Evolutionary conservation across 2,113 vertebrate genomes (phyloP).

Genomic region (Pungitius pungitius): DNA sequence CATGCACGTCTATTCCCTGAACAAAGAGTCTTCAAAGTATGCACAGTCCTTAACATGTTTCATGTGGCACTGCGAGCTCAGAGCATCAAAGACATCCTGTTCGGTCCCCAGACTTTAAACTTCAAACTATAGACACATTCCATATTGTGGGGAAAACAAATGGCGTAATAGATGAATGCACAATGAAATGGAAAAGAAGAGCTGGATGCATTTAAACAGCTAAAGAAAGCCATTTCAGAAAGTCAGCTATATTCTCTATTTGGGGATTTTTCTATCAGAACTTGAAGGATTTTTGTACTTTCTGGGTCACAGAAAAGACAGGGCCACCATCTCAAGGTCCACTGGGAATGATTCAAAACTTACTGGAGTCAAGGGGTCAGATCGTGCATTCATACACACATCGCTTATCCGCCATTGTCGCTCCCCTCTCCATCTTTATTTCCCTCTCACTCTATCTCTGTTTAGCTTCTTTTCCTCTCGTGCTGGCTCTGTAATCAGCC

Average conservation of each 20-base stretch:
- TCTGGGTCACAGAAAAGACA: not conserved
- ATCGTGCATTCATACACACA: conserved; percentile 10
- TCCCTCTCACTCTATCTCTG: not conserved
- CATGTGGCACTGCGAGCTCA: conserved; percentile 15
- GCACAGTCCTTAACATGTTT: conserved; percentile 3
- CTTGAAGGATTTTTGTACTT: not conserved
- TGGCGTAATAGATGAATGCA: not conserved
- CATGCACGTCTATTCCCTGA: not conserved
- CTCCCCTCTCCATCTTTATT: not conserved
- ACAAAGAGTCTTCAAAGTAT: not conserved
- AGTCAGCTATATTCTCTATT: not conserved
- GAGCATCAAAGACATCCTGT: conserved; percentile 25
- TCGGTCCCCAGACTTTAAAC: not conserved
- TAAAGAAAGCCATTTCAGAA: not conserved
- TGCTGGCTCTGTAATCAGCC: conserved; percentile 58
- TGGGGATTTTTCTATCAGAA: not conserved
- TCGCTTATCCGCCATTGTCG: not conserved
- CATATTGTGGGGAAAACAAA: not conserved
- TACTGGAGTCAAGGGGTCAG: conserved; percentile 8
- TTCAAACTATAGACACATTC: not conserved
- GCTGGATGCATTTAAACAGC: not conserved
- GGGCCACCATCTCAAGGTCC: conserved; percentile 5
- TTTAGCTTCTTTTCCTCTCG: conserved; percentile 19
- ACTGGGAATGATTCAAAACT: not conserved
- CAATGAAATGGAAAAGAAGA: not conserved